These are phyloP conservation scores for Apodemia zela DNA, from an alignment of 2,888 invertebrate species.

Conservation along the genomic window DNA sequence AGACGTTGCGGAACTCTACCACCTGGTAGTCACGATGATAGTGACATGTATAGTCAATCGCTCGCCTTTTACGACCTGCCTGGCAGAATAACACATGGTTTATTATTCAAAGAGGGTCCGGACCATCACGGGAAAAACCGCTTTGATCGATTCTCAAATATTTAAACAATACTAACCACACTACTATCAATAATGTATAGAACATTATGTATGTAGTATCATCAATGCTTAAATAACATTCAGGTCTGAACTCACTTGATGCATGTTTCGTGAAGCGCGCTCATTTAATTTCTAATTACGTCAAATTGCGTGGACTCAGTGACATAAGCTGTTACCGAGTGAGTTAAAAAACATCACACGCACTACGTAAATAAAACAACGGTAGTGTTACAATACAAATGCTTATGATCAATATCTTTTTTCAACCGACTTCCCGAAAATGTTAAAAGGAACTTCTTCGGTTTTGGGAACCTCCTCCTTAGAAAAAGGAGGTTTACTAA, in stretches of 20 bases:
- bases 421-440: too few relatives aligned
- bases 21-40: too few relatives aligned
- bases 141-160: background rate
- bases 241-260: conserved; percentile 44
- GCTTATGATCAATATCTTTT: background rate
- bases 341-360: conserved; percentile 4
- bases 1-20: too few relatives aligned
- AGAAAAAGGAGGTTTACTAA: too few relatives aligned
- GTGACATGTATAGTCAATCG: too few relatives aligned
- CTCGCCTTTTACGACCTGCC: too few relatives aligned
- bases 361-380: background rate
- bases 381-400: conserved; percentile 2
- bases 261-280: conserved; percentile 45
- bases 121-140: background rate
- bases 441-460: too few relatives aligned
- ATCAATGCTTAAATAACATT: conserved; percentile 43
- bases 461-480: too few relatives aligned
- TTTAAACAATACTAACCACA: background rate
- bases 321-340: conserved; percentile 34
- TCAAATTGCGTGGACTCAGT: conserved; percentile 70
- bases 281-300: conserved; percentile 72
- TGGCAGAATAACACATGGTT: too few relatives aligned
- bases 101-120: background rate
- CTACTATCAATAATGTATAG: background rate
- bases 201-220: conserved; percentile 12